phyloP scores from a whole-genome alignment of 2,888 invertebrate species.

The Andrena dorsata region DNA sequence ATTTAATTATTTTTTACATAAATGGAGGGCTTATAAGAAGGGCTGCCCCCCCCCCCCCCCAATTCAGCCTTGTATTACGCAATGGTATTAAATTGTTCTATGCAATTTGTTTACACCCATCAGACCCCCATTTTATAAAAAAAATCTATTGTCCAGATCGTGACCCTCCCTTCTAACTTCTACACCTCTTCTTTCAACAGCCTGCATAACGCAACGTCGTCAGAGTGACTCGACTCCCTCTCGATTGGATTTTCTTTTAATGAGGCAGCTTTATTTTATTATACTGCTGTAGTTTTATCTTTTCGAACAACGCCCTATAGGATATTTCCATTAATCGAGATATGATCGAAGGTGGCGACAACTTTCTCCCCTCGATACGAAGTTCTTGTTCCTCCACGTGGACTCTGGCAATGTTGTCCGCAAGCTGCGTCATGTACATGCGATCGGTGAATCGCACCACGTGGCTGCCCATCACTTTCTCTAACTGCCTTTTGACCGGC shows the following conservation, averaged over 20 bases:
- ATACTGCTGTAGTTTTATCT: neutral
- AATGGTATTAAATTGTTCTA: too few relatives aligned
- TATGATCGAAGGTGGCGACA: constrained; percentile 30
- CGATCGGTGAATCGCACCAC: constrained; percentile 89
- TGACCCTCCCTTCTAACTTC: too few relatives aligned
- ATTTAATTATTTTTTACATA: too few relatives aligned
- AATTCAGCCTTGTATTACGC: too few relatives aligned
- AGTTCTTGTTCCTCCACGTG: constrained; percentile 27
- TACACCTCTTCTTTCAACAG: too few relatives aligned
- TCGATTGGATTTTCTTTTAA: neutral
- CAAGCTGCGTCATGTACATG: constrained; percentile 88
- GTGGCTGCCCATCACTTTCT: constrained; percentile 90
- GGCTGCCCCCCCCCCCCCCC: too few relatives aligned
- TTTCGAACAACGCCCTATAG: neutral
- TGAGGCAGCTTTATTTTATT: constrained; percentile 17
- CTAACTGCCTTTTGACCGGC: constrained; percentile 88
- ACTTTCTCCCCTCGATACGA: constrained; percentile 55
- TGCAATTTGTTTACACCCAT: too few relatives aligned
- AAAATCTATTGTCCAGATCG: too few relatives aligned
- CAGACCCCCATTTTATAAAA: too few relatives aligned
- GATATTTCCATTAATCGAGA: constrained; percentile 35
- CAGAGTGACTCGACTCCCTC: neutral
- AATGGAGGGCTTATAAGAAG: too few relatives aligned
- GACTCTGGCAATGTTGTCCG: constrained; percentile 85
- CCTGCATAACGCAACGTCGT: neutral